These are phyloP conservation scores for Diprion similis DNA, from an alignment of 1,140 invertebrate species.

Conservation along the genomic window DNA sequence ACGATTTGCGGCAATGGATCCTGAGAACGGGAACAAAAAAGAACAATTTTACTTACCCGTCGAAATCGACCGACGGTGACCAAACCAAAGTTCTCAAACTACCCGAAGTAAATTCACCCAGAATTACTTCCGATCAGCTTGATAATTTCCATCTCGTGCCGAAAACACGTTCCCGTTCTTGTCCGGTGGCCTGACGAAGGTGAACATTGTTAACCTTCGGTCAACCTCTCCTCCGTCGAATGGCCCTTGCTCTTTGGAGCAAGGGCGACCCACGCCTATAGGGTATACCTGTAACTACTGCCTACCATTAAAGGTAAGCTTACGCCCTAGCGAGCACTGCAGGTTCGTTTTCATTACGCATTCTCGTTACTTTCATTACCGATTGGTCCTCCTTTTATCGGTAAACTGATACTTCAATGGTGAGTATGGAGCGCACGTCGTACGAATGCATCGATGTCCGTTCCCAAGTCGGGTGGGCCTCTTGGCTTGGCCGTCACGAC, in stretches of 20 bases:
- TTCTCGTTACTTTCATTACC: too few relatives aligned
- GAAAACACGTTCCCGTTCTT: background rate
- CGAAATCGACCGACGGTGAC: background rate
- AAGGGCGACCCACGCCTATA: background rate
- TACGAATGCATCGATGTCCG: too few relatives aligned
- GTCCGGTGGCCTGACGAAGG: background rate
- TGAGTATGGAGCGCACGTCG: background rate
- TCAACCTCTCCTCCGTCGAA: background rate
- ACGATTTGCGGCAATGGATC: slow-evolving; percentile 4
- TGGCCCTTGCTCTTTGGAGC: background rate
- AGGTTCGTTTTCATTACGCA: too few relatives aligned
- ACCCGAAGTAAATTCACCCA: background rate
- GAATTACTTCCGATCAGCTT: slow-evolving; percentile 1
- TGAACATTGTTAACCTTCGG: background rate
- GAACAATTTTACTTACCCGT: background rate
- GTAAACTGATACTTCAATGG: background rate
- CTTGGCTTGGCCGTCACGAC: background rate
- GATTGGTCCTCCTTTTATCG: background rate
- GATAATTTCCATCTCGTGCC: background rate
- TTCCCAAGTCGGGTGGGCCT: background rate
- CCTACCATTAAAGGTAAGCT: background rate
- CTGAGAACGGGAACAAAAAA: background rate
- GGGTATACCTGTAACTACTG: background rate
- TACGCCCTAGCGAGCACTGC: background rate
- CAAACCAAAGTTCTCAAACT: background rate